phyloP scores from a whole-genome alignment of 2,888 invertebrate species.

The Autographa gamma region DNA sequence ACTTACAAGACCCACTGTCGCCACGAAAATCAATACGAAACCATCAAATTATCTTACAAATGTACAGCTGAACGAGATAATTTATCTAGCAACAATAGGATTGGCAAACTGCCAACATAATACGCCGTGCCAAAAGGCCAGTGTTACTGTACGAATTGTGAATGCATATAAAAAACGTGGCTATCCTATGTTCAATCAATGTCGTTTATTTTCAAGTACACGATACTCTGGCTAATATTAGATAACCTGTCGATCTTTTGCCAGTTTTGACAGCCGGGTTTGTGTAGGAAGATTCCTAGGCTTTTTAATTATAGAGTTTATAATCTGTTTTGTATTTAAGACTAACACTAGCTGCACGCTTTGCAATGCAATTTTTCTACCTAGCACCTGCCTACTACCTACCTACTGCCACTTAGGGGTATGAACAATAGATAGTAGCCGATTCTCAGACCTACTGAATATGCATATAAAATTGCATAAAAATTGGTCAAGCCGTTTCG shows the following conservation, averaged over 20 bases:
- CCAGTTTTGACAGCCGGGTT: constrained; percentile 29
- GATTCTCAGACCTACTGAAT: too few relatives aligned
- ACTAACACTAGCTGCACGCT: too few relatives aligned
- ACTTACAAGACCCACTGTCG: neutral
- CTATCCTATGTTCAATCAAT: constrained; percentile 51
- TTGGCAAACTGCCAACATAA: constrained; percentile 61
- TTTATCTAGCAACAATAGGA: constrained; percentile 39
- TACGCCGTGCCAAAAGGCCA: constrained; percentile 59
- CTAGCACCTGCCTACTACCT: too few relatives aligned
- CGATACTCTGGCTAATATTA: constrained; percentile 31
- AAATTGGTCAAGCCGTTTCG: too few relatives aligned
- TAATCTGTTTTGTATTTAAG: too few relatives aligned
- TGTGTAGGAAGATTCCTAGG: constrained; percentile 17
- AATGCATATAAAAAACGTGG: constrained; percentile 34
- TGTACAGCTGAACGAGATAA: constrained; percentile 30
- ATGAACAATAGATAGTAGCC: too few relatives aligned
- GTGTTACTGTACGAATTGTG: constrained; percentile 62
- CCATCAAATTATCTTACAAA: constrained; percentile 30
- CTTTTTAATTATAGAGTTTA: too few relatives aligned
- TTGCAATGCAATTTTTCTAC: too few relatives aligned
- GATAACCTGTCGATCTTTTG: constrained; percentile 29
- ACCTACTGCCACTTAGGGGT: too few relatives aligned
- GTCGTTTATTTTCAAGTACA: constrained; percentile 49
- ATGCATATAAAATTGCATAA: too few relatives aligned
- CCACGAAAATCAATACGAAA: neutral